Evolutionary conservation across 2,797 vertebrate genomes (phyloP).

Genomic region (Mormyrops attenuatus): DNA sequence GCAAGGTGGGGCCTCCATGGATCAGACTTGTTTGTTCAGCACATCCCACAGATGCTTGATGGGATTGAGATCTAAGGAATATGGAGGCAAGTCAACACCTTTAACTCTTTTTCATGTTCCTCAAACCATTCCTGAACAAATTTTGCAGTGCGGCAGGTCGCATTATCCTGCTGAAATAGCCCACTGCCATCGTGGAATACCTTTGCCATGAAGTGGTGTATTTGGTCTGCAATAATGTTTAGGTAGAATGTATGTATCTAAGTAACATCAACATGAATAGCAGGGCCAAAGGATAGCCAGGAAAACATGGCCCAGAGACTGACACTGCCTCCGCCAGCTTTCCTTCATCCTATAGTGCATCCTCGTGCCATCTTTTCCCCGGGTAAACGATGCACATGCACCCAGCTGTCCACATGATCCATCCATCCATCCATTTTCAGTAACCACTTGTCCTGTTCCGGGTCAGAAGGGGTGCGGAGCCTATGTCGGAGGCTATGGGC

Average conservation of each 20-base stretch:
- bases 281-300: background rate
- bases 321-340: background rate
- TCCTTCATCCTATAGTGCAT: background rate
- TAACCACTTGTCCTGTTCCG: too few species aligned
- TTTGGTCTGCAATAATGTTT: background rate
- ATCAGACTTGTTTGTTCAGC: background rate
- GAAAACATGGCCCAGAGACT: background rate
- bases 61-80: background rate
- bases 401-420: background rate
- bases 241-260: background rate
- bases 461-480: too few species aligned
- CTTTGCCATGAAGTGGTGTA: background rate
- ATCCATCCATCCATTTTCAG: too few species aligned
- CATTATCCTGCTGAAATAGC: background rate
- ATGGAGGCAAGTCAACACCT: background rate
- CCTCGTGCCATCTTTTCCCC: background rate
- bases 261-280: background rate
- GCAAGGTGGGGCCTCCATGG: background rate
- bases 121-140: background rate
- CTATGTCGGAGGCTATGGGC: too few species aligned
- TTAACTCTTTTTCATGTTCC: background rate
- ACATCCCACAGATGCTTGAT: background rate
- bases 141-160: background rate
- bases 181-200: background rate
- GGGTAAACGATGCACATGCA: background rate